These are phyloP conservation scores for Trinorchestia longiramus DNA, from an alignment of 1,140 invertebrate genomes.

Conservation along the genomic window DNA sequence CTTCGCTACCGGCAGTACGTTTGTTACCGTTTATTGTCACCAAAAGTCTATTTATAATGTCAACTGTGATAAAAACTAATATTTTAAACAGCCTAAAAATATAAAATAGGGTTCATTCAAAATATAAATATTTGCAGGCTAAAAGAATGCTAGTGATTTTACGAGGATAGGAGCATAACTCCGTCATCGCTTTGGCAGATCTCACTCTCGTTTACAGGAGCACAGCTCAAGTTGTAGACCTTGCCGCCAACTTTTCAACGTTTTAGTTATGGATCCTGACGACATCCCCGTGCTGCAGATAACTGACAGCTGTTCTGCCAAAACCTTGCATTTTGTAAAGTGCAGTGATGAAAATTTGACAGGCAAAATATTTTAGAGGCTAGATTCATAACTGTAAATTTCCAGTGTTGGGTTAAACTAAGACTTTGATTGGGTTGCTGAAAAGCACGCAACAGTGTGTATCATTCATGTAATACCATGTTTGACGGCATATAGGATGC, in stretches of 20 bases:
- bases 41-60: background rate
- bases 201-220: background rate
- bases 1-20: background rate
- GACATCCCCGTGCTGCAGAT: background rate
- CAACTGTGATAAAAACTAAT: background rate
- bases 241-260: background rate
- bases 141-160: background rate
- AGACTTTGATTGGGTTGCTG: no score
- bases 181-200: background rate
- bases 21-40: background rate
- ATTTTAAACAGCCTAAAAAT: background rate
- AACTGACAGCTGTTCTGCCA: background rate
- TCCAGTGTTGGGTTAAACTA: no score
- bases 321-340: background rate
- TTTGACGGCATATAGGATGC: no score
- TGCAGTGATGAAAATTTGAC: background rate
- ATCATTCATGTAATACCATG: no score
- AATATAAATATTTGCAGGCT: background rate
- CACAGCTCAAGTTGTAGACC: background rate
- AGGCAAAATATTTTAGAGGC: no score
- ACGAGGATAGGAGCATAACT: background rate
- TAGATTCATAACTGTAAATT: no score
- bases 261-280: background rate
- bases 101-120: background rate
- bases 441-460: no score